Percentiles rank a stretch among this genome's conserved stretches.
Evolutionary conservation across 2,113 vertebrate species (phyloP).

Genomic region (Scatophagus argus): DNA sequence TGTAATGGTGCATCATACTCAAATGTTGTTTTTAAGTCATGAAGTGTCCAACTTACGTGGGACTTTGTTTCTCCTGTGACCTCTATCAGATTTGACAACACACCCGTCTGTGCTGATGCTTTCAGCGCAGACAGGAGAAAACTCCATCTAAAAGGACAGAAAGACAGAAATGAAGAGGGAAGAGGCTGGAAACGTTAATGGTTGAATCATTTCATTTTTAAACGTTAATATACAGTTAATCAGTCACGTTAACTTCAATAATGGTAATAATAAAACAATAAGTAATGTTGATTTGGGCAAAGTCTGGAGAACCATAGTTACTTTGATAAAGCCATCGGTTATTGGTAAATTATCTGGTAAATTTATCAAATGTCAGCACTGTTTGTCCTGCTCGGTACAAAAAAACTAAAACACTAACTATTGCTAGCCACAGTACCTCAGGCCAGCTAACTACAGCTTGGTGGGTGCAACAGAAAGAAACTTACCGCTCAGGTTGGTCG

Average conservation of each 20-base stretch:
- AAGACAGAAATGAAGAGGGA: not conserved
- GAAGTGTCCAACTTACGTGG: constrained; percentile 60
- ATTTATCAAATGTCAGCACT: not conserved
- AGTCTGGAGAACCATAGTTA: not conserved
- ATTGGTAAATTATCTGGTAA: not conserved
- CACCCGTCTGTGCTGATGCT: constrained; percentile 28
- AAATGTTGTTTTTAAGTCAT: not conserved
- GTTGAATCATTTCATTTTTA: not conserved
- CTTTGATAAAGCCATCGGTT: not conserved
- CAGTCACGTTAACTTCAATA: not conserved
- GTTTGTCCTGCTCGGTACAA: not conserved
- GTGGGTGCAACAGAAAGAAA: constrained; percentile 37
- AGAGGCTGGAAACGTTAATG: not conserved
- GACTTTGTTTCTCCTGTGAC: constrained; percentile 59
- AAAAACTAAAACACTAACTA: not conserved
- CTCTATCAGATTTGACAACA: constrained; percentile 22
- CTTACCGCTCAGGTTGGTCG: constrained; percentile 49
- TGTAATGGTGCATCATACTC: not conserved
- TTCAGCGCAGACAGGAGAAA: constrained; percentile 49
- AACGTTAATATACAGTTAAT: not conserved
- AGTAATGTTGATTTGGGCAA: no score
- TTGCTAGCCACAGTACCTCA: not conserved
- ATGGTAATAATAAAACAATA: no score
- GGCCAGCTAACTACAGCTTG: not conserved
- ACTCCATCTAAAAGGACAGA: constrained; percentile 67